Base-by-base conservation (phyloP, 2,888 invertebrate species). In the Cosmia pyralina region DNA sequence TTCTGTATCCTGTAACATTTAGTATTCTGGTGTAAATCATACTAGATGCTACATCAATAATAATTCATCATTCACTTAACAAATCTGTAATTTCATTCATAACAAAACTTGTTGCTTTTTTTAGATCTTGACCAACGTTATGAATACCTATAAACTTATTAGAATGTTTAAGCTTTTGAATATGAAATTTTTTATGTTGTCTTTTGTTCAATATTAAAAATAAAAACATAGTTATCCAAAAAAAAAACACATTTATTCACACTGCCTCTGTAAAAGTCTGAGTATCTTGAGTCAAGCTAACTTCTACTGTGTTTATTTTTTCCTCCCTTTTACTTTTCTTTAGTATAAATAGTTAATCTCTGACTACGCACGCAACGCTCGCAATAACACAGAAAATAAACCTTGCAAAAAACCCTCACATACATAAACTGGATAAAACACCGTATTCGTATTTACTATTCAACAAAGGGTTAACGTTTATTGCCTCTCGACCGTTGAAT, bases 381-480 rank as follows among this genome's bases (percentile, higher is more conserved):
- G 66, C 68, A 73, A 68, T 69, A 66, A 67, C 67, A 73, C 52
- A 80, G 70, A 81, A 85, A 85, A 79, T 75, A 73, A 84, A 81
- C 70, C 46, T 63, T 58, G 62, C 67, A 76, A 84, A 85, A 81
- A 80, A n/a, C 67, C 58, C 62, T 68, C 59, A 48, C 71, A 59
- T 57, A 71, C 70, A 81, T 82, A 81, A 86, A 77, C 70, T 60
- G 68, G 67, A 70, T 69, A 71, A 83, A 84, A 85, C 64, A 80
- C 72, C 74, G 76, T 81, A 72, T 80, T 76, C 75, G 69, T 83
- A 82, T 85, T 86, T 86, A 83, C 83, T 86, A 86, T 85, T 86
- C 85, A 80, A 86, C 87, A 85, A 86, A 86, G 82, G 87, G 87
- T 85, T 83, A 85, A 77, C 87, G 85, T 85, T 85, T 86, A 86